phyloP scores from a whole-genome alignment of 2,888 invertebrate species.

The Arctia plantaginis region DNA sequence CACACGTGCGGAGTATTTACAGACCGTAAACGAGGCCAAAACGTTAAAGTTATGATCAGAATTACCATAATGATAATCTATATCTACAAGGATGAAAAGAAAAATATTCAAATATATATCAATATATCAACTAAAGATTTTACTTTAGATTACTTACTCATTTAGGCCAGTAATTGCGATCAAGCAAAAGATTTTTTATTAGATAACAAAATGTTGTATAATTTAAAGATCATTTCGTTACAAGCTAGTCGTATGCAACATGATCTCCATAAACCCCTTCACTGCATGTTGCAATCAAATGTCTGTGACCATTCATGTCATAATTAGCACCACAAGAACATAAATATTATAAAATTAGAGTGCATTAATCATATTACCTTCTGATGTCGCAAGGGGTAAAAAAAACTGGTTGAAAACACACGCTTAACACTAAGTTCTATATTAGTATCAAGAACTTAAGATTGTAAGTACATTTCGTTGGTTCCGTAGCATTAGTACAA shows the following conservation, averaged over 20 bases:
- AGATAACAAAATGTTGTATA: conserved; percentile 10
- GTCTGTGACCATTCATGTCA: conserved; percentile 31
- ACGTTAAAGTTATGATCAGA: too few species aligned
- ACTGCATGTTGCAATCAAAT: conserved; percentile 40
- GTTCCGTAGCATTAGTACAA: not conserved
- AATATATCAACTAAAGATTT: not conserved
- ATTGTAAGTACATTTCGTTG: not conserved
- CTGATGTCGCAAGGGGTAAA: not conserved
- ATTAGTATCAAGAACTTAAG: not conserved
- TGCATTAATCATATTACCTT: conserved; percentile 4
- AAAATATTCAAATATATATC: too few species aligned
- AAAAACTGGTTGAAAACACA: not conserved
- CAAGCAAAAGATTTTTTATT: not conserved
- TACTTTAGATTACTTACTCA: not conserved
- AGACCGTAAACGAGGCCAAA: not conserved
- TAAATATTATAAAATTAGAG: conserved; percentile 8
- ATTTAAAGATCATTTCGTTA: conserved; percentile 9
- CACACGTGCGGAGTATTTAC: not conserved
- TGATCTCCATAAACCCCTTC: conserved; percentile 35
- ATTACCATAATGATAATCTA: too few species aligned
- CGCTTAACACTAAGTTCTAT: not conserved
- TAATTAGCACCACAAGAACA: conserved; percentile 17
- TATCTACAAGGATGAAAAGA: not conserved
- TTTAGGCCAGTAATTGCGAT: not conserved
- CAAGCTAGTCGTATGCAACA: conserved; percentile 22